These are phyloP conservation scores for Tringa solitaria DNA, from an alignment of 2,113 vertebrate species.

Conservation along the genomic window DNA sequence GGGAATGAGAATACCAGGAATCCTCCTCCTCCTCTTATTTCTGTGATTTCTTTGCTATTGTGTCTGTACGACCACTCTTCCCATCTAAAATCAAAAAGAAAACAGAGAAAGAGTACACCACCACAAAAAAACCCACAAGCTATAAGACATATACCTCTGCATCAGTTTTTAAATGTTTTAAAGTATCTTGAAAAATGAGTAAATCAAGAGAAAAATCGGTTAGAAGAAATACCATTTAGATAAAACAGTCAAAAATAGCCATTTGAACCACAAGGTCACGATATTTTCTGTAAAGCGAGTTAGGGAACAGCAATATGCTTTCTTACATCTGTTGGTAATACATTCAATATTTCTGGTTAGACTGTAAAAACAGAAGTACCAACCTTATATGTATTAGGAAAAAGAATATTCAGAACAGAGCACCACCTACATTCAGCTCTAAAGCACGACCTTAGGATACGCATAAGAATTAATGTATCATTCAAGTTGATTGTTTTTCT, in stretches of 20 bases:
- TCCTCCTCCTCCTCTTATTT: neutral
- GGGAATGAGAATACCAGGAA: neutral
- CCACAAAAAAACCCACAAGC: neutral
- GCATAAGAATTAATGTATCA: neutral
- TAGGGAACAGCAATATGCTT: neutral
- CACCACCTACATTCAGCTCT: neutral
- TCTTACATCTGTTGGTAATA: neutral
- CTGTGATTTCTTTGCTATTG: neutral
- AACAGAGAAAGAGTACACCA: neutral
- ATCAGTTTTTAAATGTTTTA: neutral
- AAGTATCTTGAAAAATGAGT: neutral
- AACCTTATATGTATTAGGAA: neutral
- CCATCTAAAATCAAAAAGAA: neutral
- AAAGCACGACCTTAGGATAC: neutral
- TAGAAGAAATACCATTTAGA: neutral
- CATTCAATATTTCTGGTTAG: neutral
- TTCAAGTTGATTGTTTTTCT: neutral
- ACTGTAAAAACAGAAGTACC: neutral
- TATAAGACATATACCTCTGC: neutral
- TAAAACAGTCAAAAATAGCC: neutral
- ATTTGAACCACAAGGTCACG: neutral
- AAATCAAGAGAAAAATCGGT: neutral
- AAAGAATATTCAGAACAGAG: constrained; percentile 17
- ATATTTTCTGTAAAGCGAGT: neutral
- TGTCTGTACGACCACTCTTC: neutral